Conservation (phyloP, 64 coral and sea anemone genomes). For the Hydrozoanthus tunicans region DNA sequence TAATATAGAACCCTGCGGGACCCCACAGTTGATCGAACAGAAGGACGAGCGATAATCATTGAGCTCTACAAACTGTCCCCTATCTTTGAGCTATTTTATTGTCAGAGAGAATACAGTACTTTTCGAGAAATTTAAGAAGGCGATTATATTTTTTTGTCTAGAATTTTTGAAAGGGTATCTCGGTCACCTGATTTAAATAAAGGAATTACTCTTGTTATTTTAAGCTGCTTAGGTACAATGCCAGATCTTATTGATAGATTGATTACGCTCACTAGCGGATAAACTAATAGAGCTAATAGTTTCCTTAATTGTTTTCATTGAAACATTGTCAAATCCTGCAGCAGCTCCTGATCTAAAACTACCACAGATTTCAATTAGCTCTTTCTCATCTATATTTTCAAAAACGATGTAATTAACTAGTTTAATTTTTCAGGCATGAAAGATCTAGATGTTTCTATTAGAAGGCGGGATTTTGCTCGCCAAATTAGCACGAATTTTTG, state of each 20-base stretch:
- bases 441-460: too few species aligned
- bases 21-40: too few species aligned
- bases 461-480: neutral
- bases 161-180: slow-evolving; percentile 10
- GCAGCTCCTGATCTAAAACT: too few species aligned
- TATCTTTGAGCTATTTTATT: neutral
- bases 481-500: slow-evolving; percentile 1
- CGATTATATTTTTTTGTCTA: neutral
- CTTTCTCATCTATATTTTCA: too few species aligned
- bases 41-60: neutral
- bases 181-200: slow-evolving; percentile 24
- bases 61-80: neutral
- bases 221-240: slow-evolving; percentile 14
- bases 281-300: neutral
- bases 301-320: too few species aligned
- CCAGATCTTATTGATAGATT: too few species aligned
- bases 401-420: neutral
- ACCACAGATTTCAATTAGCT: too few species aligned
- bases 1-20: neutral
- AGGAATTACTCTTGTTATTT: slow-evolving; percentile 1
- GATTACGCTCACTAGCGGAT: too few species aligned
- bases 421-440: neutral
- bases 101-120: neutral
- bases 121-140: neutral
- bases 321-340: too few species aligned